Base-by-base conservation (phyloP, 2,797 vertebrate species). In the Lindbergichthys nudifrons region DNA sequence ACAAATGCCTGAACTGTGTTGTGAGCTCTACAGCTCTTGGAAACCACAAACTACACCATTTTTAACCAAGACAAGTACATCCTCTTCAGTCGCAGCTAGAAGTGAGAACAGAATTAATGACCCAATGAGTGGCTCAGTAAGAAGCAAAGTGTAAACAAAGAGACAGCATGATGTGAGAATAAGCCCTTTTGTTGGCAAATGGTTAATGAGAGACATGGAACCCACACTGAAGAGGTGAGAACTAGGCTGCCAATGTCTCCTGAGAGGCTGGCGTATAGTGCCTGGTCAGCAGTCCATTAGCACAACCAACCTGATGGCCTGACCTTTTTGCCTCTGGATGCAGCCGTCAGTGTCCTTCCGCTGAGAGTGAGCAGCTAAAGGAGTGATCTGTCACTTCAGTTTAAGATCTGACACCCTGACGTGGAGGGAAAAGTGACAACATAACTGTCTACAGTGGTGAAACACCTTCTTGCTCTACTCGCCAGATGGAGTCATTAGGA, bases 201-300 rank as follows among this genome's bases (percentile, higher is more conserved):
- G 57, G 80, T 16, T 36, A 45, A 58, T 50, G 45, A 59, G 53
- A 59, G 76, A 80, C 75, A 64, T 19, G 58, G 68, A 53, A 70
- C 39, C 42, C 45, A 56, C 73, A 60, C 23, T 30, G 79, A 43
- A 60, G 84, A 88, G 80, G 86, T 89, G 89, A 89, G 86, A 93
- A 91, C 79, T 73, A 62, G 80, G 73, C 70, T 80, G 79, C 71
- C 70, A 68, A 75, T 83, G 81, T 91, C 84, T 88, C 84, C 43
- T 41, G 83, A 84, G 86, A 79, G 81, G 64, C 66, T 82, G 87
- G 82, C 83, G 82, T 82, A 78, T 82, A 78, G 83, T 83, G 88
- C 87, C 84, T 84, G 88, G 84, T 89, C 89, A 93, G 89, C 89
- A 89, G 87, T 90, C 84, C 87, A 89, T 91, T 92, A 92, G 87